Percentiles rank a stretch among this genome's conserved stretches.
Conservation (phyloP, 2,888 invertebrate genomes). For the Formica aserva region DNA sequence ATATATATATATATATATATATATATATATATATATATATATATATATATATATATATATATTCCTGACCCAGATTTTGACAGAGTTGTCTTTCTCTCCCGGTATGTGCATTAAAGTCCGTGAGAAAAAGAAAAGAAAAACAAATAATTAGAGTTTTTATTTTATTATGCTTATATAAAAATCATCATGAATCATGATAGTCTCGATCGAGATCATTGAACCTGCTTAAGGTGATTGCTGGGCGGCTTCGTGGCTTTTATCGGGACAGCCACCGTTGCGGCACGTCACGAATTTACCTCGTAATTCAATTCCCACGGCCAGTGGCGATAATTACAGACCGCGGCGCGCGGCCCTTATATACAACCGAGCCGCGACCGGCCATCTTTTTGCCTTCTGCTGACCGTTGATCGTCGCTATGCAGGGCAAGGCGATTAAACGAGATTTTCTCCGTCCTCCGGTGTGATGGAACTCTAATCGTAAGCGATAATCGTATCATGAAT, state of each 20-base stretch:
- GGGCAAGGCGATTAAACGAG: conserved; percentile 38
- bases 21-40: too few relatives aligned
- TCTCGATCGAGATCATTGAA: conserved; percentile 18
- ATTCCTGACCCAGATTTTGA: neutral
- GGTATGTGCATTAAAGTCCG: neutral
- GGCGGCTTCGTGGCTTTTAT: conserved; percentile 65
- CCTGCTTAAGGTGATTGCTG: neutral
- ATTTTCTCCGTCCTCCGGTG: neutral
- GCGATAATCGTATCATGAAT: conserved; percentile 37
- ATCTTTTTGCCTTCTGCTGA: conserved; percentile 67
- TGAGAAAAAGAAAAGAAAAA: neutral
- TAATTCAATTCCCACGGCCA: conserved; percentile 85
- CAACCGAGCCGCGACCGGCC: conserved; percentile 50
- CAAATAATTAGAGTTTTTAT: neutral
- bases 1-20: neutral
- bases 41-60: too few relatives aligned
- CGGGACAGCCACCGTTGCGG: conserved; percentile 63
- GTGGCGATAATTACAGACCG: conserved; percentile 81
- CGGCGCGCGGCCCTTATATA: conserved; percentile 53
- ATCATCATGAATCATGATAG: conserved; percentile 8
- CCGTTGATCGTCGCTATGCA: conserved; percentile 61
- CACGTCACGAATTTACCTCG: conserved; percentile 80
- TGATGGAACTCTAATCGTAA: neutral
- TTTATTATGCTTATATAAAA: neutral
- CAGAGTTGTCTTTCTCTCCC: neutral